These are phyloP conservation scores for Neodiprion fabricii DNA, from an alignment of 1,140 invertebrate genomes.

Conservation along the genomic window DNA sequence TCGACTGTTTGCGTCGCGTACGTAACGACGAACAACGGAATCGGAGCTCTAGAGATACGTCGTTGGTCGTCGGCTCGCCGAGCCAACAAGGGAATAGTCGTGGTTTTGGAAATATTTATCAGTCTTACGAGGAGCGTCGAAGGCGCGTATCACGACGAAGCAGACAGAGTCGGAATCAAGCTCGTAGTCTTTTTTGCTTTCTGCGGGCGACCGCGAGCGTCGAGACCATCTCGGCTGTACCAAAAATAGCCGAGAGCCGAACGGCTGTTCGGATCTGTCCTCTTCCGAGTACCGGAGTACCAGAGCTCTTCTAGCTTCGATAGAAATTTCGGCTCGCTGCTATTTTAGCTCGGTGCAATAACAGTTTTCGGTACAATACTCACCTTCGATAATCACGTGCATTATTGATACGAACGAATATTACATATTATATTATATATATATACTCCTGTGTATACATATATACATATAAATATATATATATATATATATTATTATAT, in stretches of 20 bases:
- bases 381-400: conserved; percentile 22
- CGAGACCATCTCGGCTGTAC: conserved; percentile 31
- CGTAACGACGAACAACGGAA: no score
- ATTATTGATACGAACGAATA: conserved; percentile 18
- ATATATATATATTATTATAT: no score
- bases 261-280: conserved; percentile 15
- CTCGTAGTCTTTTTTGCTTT: conserved; percentile 11
- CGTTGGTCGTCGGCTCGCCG: no score
- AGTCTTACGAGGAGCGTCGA: no score
- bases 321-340: conserved; percentile 40
- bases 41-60: no score
- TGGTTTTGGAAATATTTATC: no score
- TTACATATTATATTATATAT: not conserved
- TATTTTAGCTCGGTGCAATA: conserved; percentile 32
- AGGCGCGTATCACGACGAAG: no score
- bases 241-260: conserved; percentile 47
- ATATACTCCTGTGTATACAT: no score
- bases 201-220: conserved; percentile 26
- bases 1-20: no score
- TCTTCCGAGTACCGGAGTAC: conserved; percentile 31
- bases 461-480: no score
- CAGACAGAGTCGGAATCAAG: no score
- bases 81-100: no score
- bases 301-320: conserved; percentile 44
- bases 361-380: conserved; percentile 26